Evolutionary conservation across 2,797 vertebrate genomes (phyloP).

Genomic region (Pseudocheirus occidentalis): DNA sequence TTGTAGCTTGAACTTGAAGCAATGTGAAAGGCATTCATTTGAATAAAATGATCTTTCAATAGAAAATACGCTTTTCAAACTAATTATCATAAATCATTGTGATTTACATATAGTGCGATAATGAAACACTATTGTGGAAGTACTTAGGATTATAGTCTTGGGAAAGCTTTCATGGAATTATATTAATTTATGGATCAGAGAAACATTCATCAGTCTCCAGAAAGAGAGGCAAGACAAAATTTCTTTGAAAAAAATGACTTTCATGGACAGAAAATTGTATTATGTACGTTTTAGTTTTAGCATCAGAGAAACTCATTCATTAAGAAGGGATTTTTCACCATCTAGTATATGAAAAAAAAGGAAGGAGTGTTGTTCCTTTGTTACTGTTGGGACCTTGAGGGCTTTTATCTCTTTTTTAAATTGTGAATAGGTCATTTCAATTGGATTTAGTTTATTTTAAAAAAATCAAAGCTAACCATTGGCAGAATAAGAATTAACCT

Average conservation of each 20-base stretch:
- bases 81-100: constrained; percentile 63
- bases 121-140: constrained; percentile 43
- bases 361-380: not conserved
- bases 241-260: not conserved
- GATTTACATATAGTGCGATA: constrained; percentile 52
- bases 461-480: not conserved
- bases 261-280: not conserved
- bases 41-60: constrained; percentile 18
- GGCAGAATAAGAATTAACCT: not conserved
- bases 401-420: not conserved
- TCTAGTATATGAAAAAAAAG: not conserved
- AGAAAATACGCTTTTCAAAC: constrained; percentile 51
- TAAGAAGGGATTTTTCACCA: not conserved
- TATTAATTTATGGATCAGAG: not conserved
- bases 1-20: constrained; percentile 52
- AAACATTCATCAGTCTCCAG: constrained; percentile 36
- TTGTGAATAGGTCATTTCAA: not conserved
- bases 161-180: constrained; percentile 30
- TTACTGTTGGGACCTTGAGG: not conserved
- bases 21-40: not conserved
- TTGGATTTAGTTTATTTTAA: not conserved
- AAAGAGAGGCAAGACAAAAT: not conserved
- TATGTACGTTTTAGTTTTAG: constrained; percentile 8
- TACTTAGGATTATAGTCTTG: not conserved
- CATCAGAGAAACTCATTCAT: not conserved